A percentile compares a stretch with the other conserved stretches of the same genome.
phyloP scores from a whole-genome alignment of 2,113 vertebrate genomes.

The Pseudopodoces humilis region DNA sequence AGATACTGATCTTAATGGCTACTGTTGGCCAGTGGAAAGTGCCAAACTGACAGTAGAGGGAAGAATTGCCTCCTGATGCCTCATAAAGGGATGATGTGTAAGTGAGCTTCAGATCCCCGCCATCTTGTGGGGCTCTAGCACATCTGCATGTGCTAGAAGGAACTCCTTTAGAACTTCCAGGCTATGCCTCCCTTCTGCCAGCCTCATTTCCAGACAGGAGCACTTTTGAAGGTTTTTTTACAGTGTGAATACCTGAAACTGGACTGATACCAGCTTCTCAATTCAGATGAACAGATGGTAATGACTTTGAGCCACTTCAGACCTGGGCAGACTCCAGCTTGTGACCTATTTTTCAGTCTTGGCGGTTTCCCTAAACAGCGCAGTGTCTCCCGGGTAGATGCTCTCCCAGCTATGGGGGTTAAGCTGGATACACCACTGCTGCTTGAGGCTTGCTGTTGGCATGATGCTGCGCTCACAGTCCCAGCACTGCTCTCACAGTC shows the following conservation, averaged over 20 bases:
- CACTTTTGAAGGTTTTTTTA: background rate
- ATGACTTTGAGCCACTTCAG: slow-evolving; percentile 46
- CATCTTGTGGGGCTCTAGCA: background rate
- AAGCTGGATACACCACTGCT: background rate
- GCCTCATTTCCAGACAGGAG: background rate
- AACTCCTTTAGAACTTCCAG: background rate
- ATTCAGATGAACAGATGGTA: slow-evolving; percentile 54
- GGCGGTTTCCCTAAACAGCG: background rate
- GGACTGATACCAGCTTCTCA: background rate
- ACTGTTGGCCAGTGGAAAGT: background rate
- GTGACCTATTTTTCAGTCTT: slow-evolving; percentile 29
- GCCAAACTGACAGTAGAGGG: background rate
- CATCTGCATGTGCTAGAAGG: background rate
- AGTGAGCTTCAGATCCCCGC: background rate
- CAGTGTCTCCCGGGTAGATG: background rate
- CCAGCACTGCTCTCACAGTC: background rate
- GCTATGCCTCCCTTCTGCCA: background rate
- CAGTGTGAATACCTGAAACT: background rate
- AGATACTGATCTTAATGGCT: background rate
- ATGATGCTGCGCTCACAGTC: background rate
- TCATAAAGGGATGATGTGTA: background rate
- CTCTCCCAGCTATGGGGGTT: background rate
- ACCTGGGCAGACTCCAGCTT: slow-evolving; percentile 39
- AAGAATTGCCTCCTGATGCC: background rate
- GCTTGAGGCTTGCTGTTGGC: background rate